Evolutionary conservation across 2,113 vertebrate genomes (phyloP), one percentile per base, ranked within the genome.

Genomic region (Prochilodus magdalenae): DNA sequence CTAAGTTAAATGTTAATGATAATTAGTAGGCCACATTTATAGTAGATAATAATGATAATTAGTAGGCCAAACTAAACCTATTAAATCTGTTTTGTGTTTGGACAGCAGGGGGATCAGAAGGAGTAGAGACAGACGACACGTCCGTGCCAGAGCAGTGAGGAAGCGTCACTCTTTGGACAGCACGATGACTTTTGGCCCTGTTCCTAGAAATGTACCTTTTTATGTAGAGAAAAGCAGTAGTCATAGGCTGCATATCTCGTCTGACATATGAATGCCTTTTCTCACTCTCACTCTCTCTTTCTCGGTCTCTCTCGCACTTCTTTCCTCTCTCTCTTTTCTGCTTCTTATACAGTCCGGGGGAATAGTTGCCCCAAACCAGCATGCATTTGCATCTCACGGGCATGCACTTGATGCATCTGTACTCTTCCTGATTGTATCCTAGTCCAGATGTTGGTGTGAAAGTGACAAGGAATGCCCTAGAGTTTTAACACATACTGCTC

Each of bases 21-120:
- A n/a, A n/a, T n/a, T n/a, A n/a, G n/a, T n/a, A n/a, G n/a, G n/a
- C n/a, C n/a, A n/a, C n/a, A n/a, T n/a, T n/a, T n/a, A n/a, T n/a
- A n/a, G 36, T 65, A 14, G 29, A 29, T 29, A 16, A 14, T 2
- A 30, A 20, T 67, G 30, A 20, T 12, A 14, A 40, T 27, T 55
- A 57, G 16, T 18, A 29, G 62, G 26, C 30, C 36, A 53, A 33
- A 5, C 30, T 62, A 74, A 85, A 79, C 7, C 63, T 70, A 22
- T 63, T 36, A 67, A 77, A 90, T 88, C 88, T 91, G 62, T 55
- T 81, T 79, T 89, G 51, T 91, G 82, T 90, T 92, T 87, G 85
- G 90, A 93, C 90, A 91, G 82, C 93, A 92, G 92, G 93, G 89
- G 91, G 93, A 93, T 88, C 93, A 90, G 88, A 92, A 90, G 85